A percentile compares a stretch with the other conserved stretches of the same genome.
phyloP scores from a whole-genome alignment of 2,797 vertebrate genomes.

The Sarcoramphus papa region DNA sequence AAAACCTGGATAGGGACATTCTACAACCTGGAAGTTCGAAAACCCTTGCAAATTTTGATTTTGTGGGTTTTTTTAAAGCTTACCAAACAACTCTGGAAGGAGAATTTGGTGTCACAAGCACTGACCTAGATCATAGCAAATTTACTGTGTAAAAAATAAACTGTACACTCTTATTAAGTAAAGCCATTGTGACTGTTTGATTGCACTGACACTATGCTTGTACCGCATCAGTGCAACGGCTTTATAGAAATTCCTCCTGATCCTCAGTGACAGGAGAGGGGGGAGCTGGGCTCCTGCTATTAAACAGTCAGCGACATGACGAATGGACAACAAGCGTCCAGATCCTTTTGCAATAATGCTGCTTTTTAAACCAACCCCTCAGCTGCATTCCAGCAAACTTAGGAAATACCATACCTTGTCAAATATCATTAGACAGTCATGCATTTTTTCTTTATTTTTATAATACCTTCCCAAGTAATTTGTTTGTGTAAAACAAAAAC shows the following conservation, averaged over 20 bases:
- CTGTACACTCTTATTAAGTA: constrained; percentile 1
- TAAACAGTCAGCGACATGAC: accelerated
- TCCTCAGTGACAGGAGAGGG: not conserved
- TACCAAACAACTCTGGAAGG: not conserved
- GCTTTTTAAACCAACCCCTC: not conserved
- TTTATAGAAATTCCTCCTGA: not conserved
- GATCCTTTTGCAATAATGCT: not conserved
- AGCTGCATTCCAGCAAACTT: not conserved
- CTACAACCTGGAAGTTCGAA: too few relatives aligned
- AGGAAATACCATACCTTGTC: not conserved
- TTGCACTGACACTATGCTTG: not conserved
- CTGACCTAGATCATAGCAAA: constrained; percentile 31
- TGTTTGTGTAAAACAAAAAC: not conserved
- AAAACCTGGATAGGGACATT: not conserved
- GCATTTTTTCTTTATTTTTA: not conserved
- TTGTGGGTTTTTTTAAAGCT: not conserved
- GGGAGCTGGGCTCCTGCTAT: not conserved
- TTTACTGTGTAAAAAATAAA: not conserved
- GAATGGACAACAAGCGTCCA: not conserved
- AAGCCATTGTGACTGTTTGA: not conserved
- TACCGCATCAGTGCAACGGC: accelerated
- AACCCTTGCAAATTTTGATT: not conserved
- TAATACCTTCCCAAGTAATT: not conserved
- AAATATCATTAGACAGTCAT: not conserved
- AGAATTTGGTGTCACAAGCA: not conserved